These are phyloP conservation scores for Columba guinea DNA, from an alignment of 2,797 vertebrate species.

Conservation along the genomic window DNA sequence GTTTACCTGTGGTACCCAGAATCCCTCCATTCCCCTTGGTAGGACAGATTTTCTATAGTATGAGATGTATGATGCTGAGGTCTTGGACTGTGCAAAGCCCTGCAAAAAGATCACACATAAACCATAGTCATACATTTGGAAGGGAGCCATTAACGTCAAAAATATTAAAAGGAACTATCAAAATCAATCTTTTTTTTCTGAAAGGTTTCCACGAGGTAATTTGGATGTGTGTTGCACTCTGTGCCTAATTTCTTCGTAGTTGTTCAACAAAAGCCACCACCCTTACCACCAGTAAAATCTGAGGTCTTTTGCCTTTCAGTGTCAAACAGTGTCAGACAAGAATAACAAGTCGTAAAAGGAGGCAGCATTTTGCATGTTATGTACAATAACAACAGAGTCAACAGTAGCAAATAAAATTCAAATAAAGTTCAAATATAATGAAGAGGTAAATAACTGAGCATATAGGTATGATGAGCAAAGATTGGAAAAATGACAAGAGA, in stretches of 20 bases:
- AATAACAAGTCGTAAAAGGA: background rate
- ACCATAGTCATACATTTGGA: background rate
- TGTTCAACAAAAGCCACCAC: background rate
- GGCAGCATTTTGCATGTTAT: background rate
- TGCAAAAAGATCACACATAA: background rate
- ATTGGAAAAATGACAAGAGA: background rate
- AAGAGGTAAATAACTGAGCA: background rate
- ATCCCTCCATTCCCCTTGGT: background rate
- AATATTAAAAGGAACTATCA: background rate
- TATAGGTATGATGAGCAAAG: background rate
- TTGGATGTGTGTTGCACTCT: background rate
- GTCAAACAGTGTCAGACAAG: background rate
- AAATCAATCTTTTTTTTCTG: background rate
- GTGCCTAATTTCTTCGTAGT: background rate
- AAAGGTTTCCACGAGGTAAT: background rate
- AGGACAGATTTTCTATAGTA: background rate
- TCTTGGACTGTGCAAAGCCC: background rate
- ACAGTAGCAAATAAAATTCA: background rate
- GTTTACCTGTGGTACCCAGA: background rate
- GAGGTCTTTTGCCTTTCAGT: background rate
- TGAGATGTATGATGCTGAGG: background rate
- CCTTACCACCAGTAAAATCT: background rate
- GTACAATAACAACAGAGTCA: background rate
- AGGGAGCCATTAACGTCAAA: background rate
- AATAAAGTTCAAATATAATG: background rate